Percentiles rank a stretch among this genome's conserved stretches.
Evolutionary conservation across 1,140 invertebrate genomes (phyloP).

Genomic region (Centruroides vittatus): DNA sequence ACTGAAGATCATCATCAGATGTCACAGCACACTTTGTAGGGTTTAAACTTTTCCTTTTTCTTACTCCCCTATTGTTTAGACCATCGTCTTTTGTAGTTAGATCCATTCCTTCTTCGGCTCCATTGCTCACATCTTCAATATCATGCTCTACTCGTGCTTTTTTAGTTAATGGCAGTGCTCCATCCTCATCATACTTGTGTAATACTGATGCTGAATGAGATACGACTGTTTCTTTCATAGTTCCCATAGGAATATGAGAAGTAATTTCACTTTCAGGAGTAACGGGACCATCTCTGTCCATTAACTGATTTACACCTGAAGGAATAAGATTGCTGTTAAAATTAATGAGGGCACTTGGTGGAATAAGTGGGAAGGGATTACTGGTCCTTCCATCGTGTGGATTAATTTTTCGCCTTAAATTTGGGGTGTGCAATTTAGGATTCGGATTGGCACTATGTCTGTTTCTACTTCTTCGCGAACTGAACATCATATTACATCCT

Average conservation of each 20-base stretch:
- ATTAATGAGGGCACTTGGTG: constrained; percentile 23
- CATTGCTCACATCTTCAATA: constrained; percentile 37
- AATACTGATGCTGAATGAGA: neutral
- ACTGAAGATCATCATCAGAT: constrained; percentile 22
- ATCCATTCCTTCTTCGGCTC: constrained; percentile 41
- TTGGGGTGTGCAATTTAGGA: constrained; percentile 93
- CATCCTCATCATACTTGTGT: neutral
- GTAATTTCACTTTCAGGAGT: neutral
- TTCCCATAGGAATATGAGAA: neutral
- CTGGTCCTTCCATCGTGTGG: constrained; percentile 80
- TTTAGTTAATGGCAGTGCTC: neutral
- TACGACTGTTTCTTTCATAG: too few species aligned
- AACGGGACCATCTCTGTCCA: neutral
- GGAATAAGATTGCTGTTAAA: constrained; percentile 3
- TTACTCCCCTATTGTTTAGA: constrained; percentile 19
- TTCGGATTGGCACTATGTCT: constrained; percentile 96
- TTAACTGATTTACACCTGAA: neutral
- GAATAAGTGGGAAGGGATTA: constrained; percentile 60
- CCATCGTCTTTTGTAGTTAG: constrained; percentile 1
- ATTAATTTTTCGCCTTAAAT: constrained; percentile 77
- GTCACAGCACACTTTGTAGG: constrained; percentile 54
- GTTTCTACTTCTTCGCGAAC: constrained; percentile 85
- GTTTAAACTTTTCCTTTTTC: constrained; percentile 83
- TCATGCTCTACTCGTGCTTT: neutral
- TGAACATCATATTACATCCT: constrained; percentile 99